A percentile compares a stretch with the other conserved stretches of the same genome.
These are phyloP conservation scores for Octodon degus DNA, from an alignment of 2,113 vertebrate species.

Conservation along the genomic window DNA sequence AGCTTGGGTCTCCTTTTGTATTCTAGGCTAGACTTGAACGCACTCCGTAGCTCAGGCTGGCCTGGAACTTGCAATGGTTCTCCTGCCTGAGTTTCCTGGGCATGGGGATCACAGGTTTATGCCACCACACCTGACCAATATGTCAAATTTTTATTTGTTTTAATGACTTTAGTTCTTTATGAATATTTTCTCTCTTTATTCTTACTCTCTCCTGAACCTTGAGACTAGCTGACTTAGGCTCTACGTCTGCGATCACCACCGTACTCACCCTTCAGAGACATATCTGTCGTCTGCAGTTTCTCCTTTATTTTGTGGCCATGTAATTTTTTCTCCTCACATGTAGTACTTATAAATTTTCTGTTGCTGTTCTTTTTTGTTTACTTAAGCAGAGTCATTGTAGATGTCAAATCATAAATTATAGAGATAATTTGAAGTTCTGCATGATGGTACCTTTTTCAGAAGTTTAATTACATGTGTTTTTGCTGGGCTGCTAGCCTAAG, in stretches of 20 bases:
- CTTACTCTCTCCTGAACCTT: not conserved
- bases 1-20: not conserved
- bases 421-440: slow-evolving; percentile 30
- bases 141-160: not conserved
- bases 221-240: not conserved
- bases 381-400: not conserved
- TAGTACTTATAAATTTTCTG: not conserved
- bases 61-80: not conserved
- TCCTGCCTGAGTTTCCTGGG: not conserved
- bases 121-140: too few species aligned
- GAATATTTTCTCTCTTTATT: not conserved
- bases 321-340: not conserved
- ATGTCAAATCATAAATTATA: not conserved
- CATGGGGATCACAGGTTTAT: not conserved
- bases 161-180: not conserved
- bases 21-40: not conserved
- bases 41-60: not conserved
- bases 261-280: not conserved
- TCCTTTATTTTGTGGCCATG: not conserved
- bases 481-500: not conserved
- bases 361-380: not conserved
- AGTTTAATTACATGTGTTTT: slow-evolving; percentile 62
- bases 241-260: not conserved
- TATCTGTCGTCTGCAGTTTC: not conserved
- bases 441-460: not conserved